These are phyloP conservation scores for Nematostella vectensis DNA, from an alignment of 92 coral and sea anemone species.

Conservation along the genomic window DNA sequence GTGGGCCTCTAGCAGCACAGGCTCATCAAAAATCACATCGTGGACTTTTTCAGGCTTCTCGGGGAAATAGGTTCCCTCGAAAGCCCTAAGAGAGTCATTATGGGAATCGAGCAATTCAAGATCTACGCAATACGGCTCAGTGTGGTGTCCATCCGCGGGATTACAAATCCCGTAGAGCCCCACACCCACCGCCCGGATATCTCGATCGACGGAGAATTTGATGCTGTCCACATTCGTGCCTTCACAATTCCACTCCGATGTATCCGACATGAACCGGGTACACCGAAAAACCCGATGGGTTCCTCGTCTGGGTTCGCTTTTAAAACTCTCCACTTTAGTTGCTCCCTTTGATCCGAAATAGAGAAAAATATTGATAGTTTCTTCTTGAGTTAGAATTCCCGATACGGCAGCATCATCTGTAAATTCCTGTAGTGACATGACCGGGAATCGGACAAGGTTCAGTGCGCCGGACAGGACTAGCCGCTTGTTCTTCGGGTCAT, in stretches of 20 bases:
- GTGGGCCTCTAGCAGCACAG: conserved; percentile 46
- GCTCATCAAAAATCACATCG: conserved; percentile 61
- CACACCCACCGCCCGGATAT: conserved; percentile 53
- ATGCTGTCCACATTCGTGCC: conserved; percentile 78
- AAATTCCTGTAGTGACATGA: conserved; percentile 70
- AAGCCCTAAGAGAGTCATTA: conserved; percentile 66
- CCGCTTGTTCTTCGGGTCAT: conserved; percentile 66
- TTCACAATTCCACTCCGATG: conserved; percentile 71
- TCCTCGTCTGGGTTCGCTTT: conserved; percentile 55
- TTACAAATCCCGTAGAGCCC: conserved; percentile 68
- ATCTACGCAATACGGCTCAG: conserved; percentile 53
- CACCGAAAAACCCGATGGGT: conserved; percentile 60
- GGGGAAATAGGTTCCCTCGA: conserved; percentile 54
- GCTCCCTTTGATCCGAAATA: conserved; percentile 75
- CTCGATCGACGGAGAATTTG: conserved; percentile 66
- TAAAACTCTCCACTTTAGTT: conserved; percentile 54
- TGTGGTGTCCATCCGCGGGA: conserved; percentile 18
- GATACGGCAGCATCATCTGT: conserved; percentile 80
- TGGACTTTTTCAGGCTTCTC: conserved; percentile 41
- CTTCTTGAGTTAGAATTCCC: conserved; percentile 71
- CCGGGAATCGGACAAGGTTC: conserved; percentile 66
- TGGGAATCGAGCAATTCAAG: conserved; percentile 76
- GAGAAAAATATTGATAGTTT: conserved; percentile 51
- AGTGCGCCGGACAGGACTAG: conserved; percentile 58
- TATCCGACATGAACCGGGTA: conserved; percentile 45